Base-by-base conservation (phyloP, 2,797 vertebrate genomes). In the Argya squamiceps region DNA sequence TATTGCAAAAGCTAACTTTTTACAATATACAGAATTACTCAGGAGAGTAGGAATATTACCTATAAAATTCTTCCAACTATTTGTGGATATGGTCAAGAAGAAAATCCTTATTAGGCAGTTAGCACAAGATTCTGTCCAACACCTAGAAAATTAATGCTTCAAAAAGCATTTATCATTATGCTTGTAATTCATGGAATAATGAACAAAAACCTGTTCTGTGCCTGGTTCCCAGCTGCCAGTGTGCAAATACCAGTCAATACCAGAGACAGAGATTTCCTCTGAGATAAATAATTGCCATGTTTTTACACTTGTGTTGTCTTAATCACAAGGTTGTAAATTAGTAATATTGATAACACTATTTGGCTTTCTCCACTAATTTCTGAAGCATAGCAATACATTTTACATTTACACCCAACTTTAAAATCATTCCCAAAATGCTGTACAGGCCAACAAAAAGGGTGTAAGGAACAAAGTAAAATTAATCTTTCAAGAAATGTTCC, bases 11-110 rank as follows among this genome's bases (percentile, higher is more conserved):
- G 4, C 21, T 32, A 32, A 12, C 17, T 36, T 67, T 36, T 58
- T 8, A 27, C 15, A 12, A 50, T 27, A 12, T 15, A 32, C 12
- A 67, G 32, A 75, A 67, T 36, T 58, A 36, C 15, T 12, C 32
- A 58, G 6, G 3, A 17, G 44, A 50, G 12, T 5, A 27, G 5
- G 12, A 67, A 43, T 22, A 58, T 36, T 43, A 15, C 21, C 52
- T 26, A 27, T 18, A 32, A 75, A 44, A 75, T 19, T 50, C 22
- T 59, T 67, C 37, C 44, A 32, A 18, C 18, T 23, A 11, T 6
- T 27, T 15, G 15, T n/a, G 6, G 13, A 50, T 50, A 22, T 58
- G 14, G 10, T 50, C 0, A 0, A 67, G 18, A 67, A 63, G n/a
- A 79, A 70, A 53, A 63, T 30, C 22, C 26, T 10, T n/a, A 16